Evolutionary conservation across 2,113 vertebrate genomes (phyloP).

Genomic region (Tringa solitaria): DNA sequence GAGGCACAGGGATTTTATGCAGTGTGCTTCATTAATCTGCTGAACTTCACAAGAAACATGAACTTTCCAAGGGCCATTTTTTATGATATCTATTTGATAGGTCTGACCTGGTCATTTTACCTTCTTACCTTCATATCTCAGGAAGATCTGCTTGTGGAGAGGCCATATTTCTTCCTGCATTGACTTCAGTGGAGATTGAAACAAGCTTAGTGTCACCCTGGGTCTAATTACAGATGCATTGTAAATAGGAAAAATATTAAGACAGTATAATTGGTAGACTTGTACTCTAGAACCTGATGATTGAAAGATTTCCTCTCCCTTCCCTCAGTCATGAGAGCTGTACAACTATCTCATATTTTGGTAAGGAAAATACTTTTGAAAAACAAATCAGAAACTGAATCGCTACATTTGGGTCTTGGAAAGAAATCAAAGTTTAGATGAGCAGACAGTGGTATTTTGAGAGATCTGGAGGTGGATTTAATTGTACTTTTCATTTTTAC

Average conservation of each 20-base stretch:
- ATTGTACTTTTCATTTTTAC: neutral
- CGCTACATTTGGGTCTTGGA: neutral
- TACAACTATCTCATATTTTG: neutral
- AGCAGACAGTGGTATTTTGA: neutral
- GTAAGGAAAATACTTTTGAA: neutral
- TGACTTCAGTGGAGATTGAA: neutral
- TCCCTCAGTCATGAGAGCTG: neutral
- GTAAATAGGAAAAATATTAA: neutral
- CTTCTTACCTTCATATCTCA: neutral
- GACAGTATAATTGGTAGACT: neutral
- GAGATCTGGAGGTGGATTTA: neutral
- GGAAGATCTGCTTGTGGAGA: neutral
- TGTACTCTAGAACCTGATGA: fast-evolving
- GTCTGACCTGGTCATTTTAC: neutral
- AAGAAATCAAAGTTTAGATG: neutral
- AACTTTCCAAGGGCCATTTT: neutral
- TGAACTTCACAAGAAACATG: neutral
- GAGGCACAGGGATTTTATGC: neutral
- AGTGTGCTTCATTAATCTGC: neutral
- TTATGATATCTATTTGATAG: neutral
- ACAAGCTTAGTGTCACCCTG: neutral
- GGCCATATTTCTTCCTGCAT: fast-evolving
- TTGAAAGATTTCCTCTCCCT: neutral
- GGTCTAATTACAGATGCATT: neutral
- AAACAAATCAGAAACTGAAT: neutral